Conservation (phyloP, 1,140 invertebrate species). For the Ips typographus region DNA sequence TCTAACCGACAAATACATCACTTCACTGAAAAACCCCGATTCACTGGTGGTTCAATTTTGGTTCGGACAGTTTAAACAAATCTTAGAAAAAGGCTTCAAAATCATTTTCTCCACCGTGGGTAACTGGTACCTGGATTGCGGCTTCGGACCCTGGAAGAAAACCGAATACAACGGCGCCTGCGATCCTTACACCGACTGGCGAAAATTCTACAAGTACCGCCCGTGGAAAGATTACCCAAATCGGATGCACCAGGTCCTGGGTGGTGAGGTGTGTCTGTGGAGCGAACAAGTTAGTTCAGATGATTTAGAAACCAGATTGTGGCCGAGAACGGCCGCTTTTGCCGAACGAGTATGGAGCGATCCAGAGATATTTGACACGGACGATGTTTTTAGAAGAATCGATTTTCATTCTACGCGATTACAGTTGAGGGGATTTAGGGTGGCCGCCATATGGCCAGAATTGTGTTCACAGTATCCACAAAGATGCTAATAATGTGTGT, state of each 20-base stretch:
- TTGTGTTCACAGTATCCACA: conserved; percentile 73
- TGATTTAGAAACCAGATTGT: conserved; percentile 65
- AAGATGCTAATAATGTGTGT: conserved; percentile 53
- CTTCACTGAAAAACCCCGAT: conserved; percentile 53
- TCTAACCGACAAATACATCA: conserved; percentile 59
- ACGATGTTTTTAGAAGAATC: conserved; percentile 65
- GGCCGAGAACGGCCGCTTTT: conserved; percentile 67
- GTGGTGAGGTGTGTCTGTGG: conserved; percentile 72
- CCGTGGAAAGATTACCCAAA: conserved; percentile 59
- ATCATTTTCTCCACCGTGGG: conserved; percentile 80
- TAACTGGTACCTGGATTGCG: conserved; percentile 82
- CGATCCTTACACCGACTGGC: conserved; percentile 78
- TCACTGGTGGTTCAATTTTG: conserved; percentile 67
- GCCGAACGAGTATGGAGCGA: conserved; percentile 62
- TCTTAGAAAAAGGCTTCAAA: conserved; percentile 69
- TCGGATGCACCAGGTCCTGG: conserved; percentile 54
- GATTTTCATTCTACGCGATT: conserved; percentile 64
- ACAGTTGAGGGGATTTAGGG: conserved; percentile 60
- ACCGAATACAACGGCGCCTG: conserved; percentile 64
- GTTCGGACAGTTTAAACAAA: conserved; percentile 68
- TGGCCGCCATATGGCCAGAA: conserved; percentile 70
- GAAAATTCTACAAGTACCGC: conserved; percentile 76
- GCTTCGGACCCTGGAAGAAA: conserved; percentile 76
- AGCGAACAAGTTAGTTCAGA: conserved; percentile 64
- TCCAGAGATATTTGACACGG: conserved; percentile 29